A percentile compares a stretch with the other conserved stretches of the same genome.
These are phyloP conservation scores for Electrophaes corylata DNA, from an alignment of 2,888 invertebrate genomes.

Conservation along the genomic window DNA sequence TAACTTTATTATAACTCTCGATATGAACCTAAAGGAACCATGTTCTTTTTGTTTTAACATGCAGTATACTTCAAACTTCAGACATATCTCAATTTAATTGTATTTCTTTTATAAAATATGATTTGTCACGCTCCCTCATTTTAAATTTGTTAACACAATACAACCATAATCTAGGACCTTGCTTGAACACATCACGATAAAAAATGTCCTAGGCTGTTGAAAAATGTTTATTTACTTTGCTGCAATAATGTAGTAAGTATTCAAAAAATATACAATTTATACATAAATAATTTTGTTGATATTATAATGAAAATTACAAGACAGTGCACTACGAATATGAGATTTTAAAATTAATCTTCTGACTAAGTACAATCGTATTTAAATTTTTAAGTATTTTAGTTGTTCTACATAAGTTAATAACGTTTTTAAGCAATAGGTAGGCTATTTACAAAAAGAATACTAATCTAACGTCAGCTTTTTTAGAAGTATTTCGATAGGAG, in stretches of 20 bases:
- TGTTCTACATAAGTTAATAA: neutral
- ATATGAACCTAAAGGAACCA: constrained; percentile 19
- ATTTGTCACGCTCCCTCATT: constrained; percentile 9
- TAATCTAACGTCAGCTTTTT: neutral
- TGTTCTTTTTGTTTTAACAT: constrained; percentile 16
- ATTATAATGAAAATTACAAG: neutral
- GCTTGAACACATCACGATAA: neutral
- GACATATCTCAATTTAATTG: neutral
- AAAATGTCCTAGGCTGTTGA: neutral
- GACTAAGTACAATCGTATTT: neutral
- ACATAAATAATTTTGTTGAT: constrained; percentile 1
- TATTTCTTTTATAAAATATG: constrained; percentile 6
- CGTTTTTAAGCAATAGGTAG: neutral
- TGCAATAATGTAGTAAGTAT: constrained; percentile 16
- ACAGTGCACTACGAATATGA: neutral
- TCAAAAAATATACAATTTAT: constrained; percentile 20
- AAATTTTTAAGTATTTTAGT: neutral
- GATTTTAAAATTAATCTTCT: neutral
- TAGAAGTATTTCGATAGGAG: neutral
- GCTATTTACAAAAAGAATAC: neutral
- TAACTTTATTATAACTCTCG: neutral
- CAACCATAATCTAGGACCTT: neutral
- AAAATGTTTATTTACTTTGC: neutral
- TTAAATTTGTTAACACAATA: neutral
- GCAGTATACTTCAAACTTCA: constrained; percentile 2